phyloP scores from a whole-genome alignment of 2,797 vertebrate genomes.

The Danio kyathit region DNA sequence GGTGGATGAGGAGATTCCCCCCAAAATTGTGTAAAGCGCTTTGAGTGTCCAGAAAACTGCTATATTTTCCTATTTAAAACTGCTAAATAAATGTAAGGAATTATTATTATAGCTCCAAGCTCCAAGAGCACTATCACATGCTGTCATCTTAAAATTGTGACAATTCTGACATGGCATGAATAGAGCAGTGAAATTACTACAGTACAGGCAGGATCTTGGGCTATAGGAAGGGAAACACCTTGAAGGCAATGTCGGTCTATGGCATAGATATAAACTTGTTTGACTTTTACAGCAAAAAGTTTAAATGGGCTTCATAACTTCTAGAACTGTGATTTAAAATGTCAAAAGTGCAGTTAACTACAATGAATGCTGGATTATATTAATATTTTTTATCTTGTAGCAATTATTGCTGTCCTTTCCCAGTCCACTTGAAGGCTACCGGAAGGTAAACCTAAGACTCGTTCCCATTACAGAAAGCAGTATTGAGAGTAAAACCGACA shows the following conservation, averaged over 20 bases:
- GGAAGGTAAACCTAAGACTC: not conserved
- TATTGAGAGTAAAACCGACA: not conserved
- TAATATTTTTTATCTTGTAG: not conserved
- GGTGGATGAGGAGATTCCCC: too few relatives aligned
- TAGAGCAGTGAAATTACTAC: not conserved
- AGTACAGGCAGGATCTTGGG: not conserved
- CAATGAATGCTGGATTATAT: not conserved
- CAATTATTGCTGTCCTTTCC: not conserved
- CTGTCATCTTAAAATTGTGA: too few relatives aligned
- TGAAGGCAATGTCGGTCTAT: not conserved
- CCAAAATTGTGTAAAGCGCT: too few relatives aligned
- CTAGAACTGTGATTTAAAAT: not conserved
- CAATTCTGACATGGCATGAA: too few relatives aligned
- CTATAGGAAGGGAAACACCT: not conserved
- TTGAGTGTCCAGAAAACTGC: too few relatives aligned
- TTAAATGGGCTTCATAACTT: not conserved
- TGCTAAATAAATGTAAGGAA: too few relatives aligned
- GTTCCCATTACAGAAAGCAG: not conserved
- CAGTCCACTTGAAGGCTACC: not conserved
- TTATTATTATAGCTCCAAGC: too few relatives aligned
- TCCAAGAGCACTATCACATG: too few relatives aligned
- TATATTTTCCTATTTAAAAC: too few relatives aligned
- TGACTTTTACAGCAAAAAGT: not conserved
- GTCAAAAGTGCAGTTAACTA: not conserved
- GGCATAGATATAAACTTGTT: not conserved